Conservation (phyloP, 2,113 vertebrate genomes). For the Guaruba guarouba region DNA sequence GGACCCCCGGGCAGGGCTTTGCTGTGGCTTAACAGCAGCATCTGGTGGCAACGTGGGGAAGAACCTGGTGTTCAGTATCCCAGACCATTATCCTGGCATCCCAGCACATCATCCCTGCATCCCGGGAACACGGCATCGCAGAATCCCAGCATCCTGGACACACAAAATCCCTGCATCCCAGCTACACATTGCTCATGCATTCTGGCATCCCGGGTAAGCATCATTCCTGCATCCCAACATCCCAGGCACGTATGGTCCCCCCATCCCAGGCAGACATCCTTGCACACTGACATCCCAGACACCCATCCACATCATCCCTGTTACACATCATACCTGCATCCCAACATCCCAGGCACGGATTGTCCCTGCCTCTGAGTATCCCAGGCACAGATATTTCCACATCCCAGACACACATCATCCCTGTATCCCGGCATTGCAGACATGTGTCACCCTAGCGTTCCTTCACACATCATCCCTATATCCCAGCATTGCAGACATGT, state of each 20-base stretch:
- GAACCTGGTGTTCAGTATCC: neutral
- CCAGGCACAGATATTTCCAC: neutral
- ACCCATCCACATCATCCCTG: no score
- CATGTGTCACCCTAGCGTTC: fast-evolving
- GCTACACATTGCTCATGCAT: neutral
- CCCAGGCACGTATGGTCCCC: fast-evolving
- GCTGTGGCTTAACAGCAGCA: neutral
- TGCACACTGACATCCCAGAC: no score
- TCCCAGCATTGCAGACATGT: neutral
- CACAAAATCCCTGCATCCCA: neutral
- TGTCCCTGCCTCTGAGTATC: neutral
- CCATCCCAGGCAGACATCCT: neutral
- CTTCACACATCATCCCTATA: neutral
- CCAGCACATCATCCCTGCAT: neutral
- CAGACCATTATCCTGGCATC: fast-evolving
- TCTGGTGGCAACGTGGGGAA: neutral
- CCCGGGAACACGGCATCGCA: neutral
- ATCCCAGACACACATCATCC: neutral
- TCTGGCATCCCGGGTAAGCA: no score
- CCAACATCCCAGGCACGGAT: neutral
- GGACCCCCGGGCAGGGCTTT: no score
- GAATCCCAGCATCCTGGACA: neutral
- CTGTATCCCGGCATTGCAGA: no score
- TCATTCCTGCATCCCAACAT: no score
- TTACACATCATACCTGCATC: neutral